phyloP scores from a whole-genome alignment of 2,888 invertebrate species.

The Calameuta filiformis region DNA sequence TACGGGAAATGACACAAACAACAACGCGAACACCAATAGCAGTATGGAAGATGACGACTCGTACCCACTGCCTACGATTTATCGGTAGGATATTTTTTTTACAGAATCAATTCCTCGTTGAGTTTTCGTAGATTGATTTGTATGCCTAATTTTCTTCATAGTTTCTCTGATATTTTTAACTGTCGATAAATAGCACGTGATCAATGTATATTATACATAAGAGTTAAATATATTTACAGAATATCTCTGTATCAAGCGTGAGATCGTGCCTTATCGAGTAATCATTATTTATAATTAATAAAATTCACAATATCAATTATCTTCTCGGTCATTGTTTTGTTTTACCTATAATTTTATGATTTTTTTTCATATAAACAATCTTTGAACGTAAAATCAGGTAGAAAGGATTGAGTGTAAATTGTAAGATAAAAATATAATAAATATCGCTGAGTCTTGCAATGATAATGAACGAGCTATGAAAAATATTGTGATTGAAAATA shows the following conservation, averaged over 20 bases:
- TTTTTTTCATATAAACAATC: background rate
- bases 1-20: conserved; percentile 66
- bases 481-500: background rate
- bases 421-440: background rate
- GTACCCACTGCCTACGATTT: conserved; percentile 87
- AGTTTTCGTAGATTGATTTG: background rate
- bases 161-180: background rate
- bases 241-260: background rate
- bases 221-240: background rate
- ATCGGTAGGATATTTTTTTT: conserved; percentile 74
- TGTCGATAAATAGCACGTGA: background rate
- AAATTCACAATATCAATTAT: too few species aligned
- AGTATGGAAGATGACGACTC: conserved; percentile 82
- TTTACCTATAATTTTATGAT: background rate
- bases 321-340: background rate
- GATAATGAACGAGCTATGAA: background rate
- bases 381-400: background rate
- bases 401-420: background rate
- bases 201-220: background rate
- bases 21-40: conserved; percentile 81
- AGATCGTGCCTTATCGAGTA: background rate
- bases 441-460: background rate
- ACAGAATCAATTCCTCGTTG: background rate
- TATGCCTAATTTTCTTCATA: background rate
- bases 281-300: too few species aligned